Conservation (phyloP, 1,140 invertebrate species). For the Dreissena rostriformis region DNA sequence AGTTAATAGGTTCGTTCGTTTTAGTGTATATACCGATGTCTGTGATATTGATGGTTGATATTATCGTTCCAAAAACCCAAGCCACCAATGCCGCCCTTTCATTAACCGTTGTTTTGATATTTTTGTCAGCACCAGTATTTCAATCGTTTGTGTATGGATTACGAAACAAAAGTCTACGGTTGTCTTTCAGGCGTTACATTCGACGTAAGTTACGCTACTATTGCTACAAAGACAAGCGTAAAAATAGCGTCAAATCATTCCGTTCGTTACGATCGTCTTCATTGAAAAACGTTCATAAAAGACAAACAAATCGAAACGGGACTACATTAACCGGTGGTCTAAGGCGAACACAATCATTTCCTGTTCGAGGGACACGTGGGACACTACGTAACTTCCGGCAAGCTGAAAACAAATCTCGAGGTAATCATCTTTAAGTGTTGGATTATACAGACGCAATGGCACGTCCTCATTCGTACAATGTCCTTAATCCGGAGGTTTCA, state of each 20-base stretch:
- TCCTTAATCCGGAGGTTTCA: conserved; percentile 20
- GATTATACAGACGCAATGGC: conserved; percentile 31
- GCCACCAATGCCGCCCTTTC: conserved; percentile 53
- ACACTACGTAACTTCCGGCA: background rate
- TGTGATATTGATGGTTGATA: conserved; percentile 62
- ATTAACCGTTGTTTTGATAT: conserved; percentile 64
- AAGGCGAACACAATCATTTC: conserved; percentile 62
- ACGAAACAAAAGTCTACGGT: conserved; percentile 69
- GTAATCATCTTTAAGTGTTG: background rate
- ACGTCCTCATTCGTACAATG: conserved; percentile 64
- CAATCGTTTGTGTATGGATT: conserved; percentile 70
- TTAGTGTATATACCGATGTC: conserved; percentile 69
- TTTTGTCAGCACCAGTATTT: conserved; percentile 67
- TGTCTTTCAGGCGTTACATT: conserved; percentile 68
- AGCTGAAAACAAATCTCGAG: background rate
- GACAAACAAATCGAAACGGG: conserved; percentile 33
- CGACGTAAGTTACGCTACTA: conserved; percentile 61
- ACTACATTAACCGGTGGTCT: conserved; percentile 37
- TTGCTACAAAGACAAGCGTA: conserved; percentile 63
- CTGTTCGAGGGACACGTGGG: conserved; percentile 23
- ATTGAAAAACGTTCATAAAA: conserved; percentile 31
- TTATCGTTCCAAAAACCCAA: conserved; percentile 44
- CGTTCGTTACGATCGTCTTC: conserved; percentile 55
- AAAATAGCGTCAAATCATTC: conserved; percentile 67
- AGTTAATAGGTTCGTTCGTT: conserved; percentile 71